Conservation (phyloP, 2,113 vertebrate species). For the Megalops atlanticus region DNA sequence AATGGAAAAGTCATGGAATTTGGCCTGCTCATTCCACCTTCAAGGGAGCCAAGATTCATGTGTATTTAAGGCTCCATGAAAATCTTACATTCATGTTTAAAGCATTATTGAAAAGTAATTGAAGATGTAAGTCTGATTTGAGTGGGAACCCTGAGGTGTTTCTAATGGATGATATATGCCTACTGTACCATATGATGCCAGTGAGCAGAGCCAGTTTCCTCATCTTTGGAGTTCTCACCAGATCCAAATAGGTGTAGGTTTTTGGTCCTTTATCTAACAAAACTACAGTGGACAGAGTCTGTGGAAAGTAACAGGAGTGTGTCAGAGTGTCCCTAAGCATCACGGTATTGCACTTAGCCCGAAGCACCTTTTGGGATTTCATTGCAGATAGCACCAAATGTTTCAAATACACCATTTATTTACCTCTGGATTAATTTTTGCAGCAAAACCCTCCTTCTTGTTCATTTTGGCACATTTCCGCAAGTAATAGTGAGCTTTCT, state of each 20-base stretch:
- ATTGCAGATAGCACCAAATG: not conserved
- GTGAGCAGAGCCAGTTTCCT: conserved; percentile 65
- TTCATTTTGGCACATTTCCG: conserved; percentile 79
- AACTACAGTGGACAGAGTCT: conserved; percentile 62
- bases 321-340: too few relatives aligned
- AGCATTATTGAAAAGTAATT: too few relatives aligned
- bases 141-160: too few relatives aligned
- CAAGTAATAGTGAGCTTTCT: conserved; percentile 77
- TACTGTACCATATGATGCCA: conserved; percentile 63
- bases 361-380: too few relatives aligned
- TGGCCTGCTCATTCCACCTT: too few relatives aligned
- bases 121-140: too few relatives aligned
- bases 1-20: too few relatives aligned
- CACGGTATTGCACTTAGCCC: too few relatives aligned
- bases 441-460: conserved; percentile 39
- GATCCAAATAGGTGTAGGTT: conserved; percentile 66
- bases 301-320: not conserved
- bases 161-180: too few relatives aligned
- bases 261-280: conserved; percentile 44
- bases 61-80: too few relatives aligned
- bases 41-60: too few relatives aligned
- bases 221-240: conserved; percentile 69
- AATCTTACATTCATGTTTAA: too few relatives aligned
- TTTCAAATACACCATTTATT: not conserved
- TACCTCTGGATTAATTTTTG: conserved; percentile 72